A percentile compares a stretch with the other conserved stretches of the same genome.
phyloP scores from a whole-genome alignment of 2,113 vertebrate genomes.

The Osmerus eperlanus region DNA sequence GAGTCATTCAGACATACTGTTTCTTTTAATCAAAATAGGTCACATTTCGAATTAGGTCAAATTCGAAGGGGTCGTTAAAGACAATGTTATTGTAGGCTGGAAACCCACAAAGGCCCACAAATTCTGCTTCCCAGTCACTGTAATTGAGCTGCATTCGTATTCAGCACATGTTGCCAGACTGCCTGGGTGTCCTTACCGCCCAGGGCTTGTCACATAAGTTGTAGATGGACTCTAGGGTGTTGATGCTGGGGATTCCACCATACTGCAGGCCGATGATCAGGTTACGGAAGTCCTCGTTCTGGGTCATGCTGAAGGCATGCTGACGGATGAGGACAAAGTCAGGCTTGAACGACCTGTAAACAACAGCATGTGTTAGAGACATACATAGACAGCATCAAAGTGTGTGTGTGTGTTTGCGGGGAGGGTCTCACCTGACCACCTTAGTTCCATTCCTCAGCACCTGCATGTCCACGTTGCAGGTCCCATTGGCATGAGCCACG shows the following conservation, averaged over 20 bases:
- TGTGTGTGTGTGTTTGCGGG: not conserved
- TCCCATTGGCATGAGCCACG: conserved; percentile 87
- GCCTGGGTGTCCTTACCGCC: conserved; percentile 75
- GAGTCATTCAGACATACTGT: not conserved
- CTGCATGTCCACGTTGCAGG: conserved; percentile 91
- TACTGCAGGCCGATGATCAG: conserved; percentile 95
- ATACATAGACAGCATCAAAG: not conserved
- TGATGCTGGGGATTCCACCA: conserved; percentile 87
- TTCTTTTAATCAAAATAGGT: no score
- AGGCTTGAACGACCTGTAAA: conserved; percentile 87
- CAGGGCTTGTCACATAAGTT: conserved; percentile 98
- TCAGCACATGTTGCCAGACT: not conserved
- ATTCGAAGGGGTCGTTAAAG: no score
- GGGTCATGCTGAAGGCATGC: conserved; percentile 94
- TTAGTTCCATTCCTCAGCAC: conserved; percentile 85
- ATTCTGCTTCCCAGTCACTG: no score
- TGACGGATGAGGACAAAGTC: conserved; percentile 95
- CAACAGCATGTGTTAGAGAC: not conserved
- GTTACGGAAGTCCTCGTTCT: conserved; percentile 95
- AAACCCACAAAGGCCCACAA: no score
- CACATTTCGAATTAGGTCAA: no score
- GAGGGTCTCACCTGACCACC: conserved; percentile 85
- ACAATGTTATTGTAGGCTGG: no score
- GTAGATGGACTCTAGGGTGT: conserved; percentile 94
- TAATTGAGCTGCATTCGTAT: no score